Evolutionary conservation across 2,113 vertebrate genomes (phyloP).

Genomic region (Okapia johnstoni): DNA sequence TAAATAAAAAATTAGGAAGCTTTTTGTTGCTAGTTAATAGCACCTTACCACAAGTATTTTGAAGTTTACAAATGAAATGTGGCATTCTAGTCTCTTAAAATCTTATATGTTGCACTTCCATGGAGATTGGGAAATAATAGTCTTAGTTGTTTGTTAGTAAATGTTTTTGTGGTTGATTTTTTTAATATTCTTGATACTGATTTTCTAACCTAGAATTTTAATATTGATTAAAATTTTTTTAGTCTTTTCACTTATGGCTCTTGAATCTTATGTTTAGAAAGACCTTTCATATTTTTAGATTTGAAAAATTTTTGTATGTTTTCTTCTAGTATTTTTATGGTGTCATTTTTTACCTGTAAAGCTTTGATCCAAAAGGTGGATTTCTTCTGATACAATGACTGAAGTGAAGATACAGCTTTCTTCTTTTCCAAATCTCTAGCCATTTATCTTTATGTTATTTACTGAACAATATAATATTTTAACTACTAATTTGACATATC

Average conservation of each 20-base stretch:
- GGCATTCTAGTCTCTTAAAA: not conserved
- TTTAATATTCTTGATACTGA: not conserved
- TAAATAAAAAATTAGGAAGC: not conserved
- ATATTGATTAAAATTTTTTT: not conserved
- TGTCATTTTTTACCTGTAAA: not conserved
- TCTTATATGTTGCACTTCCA: not conserved
- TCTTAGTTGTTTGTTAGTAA: not conserved
- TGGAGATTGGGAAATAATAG: not conserved
- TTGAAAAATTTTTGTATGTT: not conserved
- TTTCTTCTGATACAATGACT: not conserved
- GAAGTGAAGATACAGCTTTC: not conserved
- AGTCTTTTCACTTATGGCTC: not conserved
- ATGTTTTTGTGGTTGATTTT: not conserved
- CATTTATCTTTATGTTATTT: not conserved
- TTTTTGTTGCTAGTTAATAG: not conserved
- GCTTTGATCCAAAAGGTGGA: not conserved
- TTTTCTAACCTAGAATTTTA: conserved; percentile 16
- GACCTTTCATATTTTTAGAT: not conserved
- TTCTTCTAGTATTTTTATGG: conserved; percentile 27
- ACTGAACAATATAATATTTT: conserved; percentile 5
- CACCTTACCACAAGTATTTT: not conserved
- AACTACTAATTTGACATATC: not conserved
- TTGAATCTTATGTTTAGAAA: conserved; percentile 25
- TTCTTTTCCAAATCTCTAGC: not conserved
- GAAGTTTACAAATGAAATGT: conserved; percentile 20